A percentile compares a stretch with the other conserved stretches of the same genome.
phyloP scores from a whole-genome alignment of 2,888 invertebrate genomes.

The Macaria liturata region DNA sequence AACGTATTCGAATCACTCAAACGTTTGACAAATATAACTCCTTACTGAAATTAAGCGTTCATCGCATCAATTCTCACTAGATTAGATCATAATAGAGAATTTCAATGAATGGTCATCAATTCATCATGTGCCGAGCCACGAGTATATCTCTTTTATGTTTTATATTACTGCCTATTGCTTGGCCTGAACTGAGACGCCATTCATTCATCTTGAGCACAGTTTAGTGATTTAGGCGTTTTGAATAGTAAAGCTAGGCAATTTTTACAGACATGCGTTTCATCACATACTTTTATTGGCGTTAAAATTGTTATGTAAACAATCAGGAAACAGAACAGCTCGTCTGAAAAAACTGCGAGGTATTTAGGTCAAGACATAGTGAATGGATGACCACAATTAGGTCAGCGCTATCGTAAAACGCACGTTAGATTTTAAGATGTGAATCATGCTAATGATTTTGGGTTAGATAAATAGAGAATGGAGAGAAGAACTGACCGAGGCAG shows the following conservation, averaged over 20 bases:
- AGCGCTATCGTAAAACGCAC: constrained; percentile 27
- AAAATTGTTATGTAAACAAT: background rate
- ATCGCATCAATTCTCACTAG: constrained; percentile 17
- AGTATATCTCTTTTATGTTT: constrained; percentile 22
- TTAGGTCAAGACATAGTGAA: constrained; percentile 17
- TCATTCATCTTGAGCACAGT: constrained; percentile 28
- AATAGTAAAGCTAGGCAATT: too few relatives aligned
- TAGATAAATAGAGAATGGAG: constrained; percentile 23
- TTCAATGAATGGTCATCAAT: constrained; percentile 36
- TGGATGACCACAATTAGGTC: constrained; percentile 33
- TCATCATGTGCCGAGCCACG: constrained; percentile 29
- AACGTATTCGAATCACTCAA: constrained; percentile 25
- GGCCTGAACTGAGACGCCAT: constrained; percentile 33
- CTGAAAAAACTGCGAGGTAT: constrained; percentile 12
- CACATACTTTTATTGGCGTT: too few relatives aligned
- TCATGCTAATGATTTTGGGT: constrained; percentile 25
- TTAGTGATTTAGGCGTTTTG: constrained; percentile 2
- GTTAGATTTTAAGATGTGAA: constrained; percentile 29
- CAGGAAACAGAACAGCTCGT: constrained; percentile 13
- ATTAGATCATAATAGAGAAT: constrained; percentile 20
- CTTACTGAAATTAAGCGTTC: constrained; percentile 2
- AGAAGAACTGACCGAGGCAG: constrained; percentile 69
- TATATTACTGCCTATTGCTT: constrained; percentile 19
- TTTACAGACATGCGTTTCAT: too few relatives aligned
- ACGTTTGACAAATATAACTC: constrained; percentile 12